These are phyloP conservation scores for Sericinus montela DNA, from an alignment of 2,888 invertebrate genomes.

Conservation along the genomic window DNA sequence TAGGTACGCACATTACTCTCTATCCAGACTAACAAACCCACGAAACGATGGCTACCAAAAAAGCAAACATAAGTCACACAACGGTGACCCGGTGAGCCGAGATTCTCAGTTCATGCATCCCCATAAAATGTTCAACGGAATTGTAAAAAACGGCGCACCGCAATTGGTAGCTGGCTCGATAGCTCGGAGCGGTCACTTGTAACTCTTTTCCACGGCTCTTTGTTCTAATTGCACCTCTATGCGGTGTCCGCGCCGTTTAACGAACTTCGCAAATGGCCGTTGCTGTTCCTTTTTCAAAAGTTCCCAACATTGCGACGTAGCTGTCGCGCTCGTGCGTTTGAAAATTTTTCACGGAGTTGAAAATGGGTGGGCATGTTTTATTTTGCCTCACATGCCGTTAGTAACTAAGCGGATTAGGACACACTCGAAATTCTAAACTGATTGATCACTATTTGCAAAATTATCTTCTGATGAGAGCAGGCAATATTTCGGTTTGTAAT, in stretches of 20 bases:
- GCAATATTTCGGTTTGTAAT: too few species aligned
- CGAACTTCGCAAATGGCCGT: conserved; percentile 40
- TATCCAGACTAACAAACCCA: too few species aligned
- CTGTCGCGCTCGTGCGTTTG: conserved; percentile 3
- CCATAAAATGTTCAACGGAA: conserved; percentile 22
- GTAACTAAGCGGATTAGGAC: conserved; percentile 8
- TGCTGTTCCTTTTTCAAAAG: conserved; percentile 20
- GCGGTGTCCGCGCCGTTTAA: conserved; percentile 35
- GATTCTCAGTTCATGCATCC: conserved; percentile 19
- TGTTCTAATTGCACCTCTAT: conserved; percentile 53
- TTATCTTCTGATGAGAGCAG: too few species aligned
- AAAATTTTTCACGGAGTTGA: conserved; percentile 9
- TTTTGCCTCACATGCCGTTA: conserved; percentile 6
- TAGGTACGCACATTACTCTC: too few species aligned
- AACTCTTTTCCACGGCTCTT: conserved; percentile 39
- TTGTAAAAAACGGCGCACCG: conserved; percentile 28
- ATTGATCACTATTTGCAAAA: too few species aligned
- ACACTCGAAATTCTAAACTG: background rate
- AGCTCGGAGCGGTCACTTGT: conserved; percentile 42
- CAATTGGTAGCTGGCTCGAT: conserved; percentile 39
- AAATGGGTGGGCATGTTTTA: conserved; percentile 5
- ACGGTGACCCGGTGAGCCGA: conserved; percentile 20
- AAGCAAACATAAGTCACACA: conserved; percentile 19
- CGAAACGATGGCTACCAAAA: conserved; percentile 9
- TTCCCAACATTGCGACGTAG: background rate